phyloP scores from a whole-genome alignment of 2,113 vertebrate genomes.

The Megaceryle torquata region DNA sequence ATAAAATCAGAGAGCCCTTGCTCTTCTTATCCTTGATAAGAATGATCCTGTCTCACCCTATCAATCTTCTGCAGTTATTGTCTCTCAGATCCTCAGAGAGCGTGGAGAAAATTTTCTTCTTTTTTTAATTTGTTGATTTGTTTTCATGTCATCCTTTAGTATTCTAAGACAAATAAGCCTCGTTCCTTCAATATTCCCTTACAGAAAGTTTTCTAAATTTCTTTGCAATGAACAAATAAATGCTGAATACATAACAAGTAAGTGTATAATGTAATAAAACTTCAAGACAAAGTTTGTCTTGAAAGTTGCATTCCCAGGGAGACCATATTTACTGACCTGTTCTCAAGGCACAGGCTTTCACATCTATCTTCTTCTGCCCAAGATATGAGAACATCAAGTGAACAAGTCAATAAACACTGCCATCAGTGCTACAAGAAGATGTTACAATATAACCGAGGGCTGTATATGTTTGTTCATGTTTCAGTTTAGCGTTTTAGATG shows the following conservation, averaged over 20 bases:
- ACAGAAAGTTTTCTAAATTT: not conserved
- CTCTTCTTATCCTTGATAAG: not conserved
- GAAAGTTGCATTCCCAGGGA: not conserved
- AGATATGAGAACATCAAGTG: not conserved
- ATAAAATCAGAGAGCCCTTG: not conserved
- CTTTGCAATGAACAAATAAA: not conserved
- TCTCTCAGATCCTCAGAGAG: not conserved
- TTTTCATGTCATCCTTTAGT: not conserved
- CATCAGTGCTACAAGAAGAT: not conserved
- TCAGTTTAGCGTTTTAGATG: not conserved
- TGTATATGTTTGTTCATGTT: not conserved
- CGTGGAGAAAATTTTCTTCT: not conserved
- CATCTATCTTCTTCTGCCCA: not conserved
- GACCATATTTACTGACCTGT: not conserved
- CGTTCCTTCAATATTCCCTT: not conserved
- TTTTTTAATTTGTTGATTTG: not conserved
- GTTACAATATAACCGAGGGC: not conserved
- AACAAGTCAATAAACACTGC: not conserved
- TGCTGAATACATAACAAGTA: not conserved
- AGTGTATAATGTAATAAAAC: not conserved
- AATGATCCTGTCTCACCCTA: not conserved
- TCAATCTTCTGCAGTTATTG: not conserved
- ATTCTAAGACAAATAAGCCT: not conserved
- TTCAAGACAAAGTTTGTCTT: not conserved
- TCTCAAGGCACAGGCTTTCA: not conserved